Conservation (phyloP, 2,797 vertebrate genomes). For the Borostomias antarcticus region DNA sequence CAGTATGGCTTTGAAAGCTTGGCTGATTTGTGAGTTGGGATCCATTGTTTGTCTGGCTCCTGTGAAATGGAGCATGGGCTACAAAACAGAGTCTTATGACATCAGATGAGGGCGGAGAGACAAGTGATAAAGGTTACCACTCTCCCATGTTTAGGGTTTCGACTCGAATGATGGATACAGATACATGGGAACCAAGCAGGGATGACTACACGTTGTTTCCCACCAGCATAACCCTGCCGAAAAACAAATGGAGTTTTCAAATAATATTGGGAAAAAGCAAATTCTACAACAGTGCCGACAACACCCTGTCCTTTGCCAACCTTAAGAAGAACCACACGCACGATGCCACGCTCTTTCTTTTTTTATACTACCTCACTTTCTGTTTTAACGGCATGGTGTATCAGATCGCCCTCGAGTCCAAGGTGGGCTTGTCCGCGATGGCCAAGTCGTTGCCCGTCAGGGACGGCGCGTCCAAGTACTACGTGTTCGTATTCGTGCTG, state of each 20-base stretch:
- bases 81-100: background rate
- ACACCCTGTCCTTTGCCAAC: conserved; percentile 4
- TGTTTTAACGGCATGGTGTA: background rate
- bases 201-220: background rate
- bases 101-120: background rate
- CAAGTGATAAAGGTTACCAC: background rate
- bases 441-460: background rate
- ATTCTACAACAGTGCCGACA: conserved; percentile 3
- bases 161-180: background rate
- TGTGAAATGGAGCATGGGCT: no score
- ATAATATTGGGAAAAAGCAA: background rate
- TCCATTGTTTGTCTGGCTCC: no score
- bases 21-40: conserved; percentile 3
- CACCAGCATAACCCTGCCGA: background rate
- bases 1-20: background rate
- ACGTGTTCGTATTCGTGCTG: background rate
- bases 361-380: background rate
- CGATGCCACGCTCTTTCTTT: background rate
- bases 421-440: background rate
- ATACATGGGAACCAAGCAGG: conserved; percentile 1
- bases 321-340: background rate
- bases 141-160: background rate
- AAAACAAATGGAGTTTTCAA: conserved; percentile 9
- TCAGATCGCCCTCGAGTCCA: background rate
- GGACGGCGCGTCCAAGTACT: background rate